A percentile compares a stretch with the other conserved stretches of the same genome.
Evolutionary conservation across 2,888 invertebrate species (phyloP).

Genomic region (Rhopalosiphum nymphaeae): DNA sequence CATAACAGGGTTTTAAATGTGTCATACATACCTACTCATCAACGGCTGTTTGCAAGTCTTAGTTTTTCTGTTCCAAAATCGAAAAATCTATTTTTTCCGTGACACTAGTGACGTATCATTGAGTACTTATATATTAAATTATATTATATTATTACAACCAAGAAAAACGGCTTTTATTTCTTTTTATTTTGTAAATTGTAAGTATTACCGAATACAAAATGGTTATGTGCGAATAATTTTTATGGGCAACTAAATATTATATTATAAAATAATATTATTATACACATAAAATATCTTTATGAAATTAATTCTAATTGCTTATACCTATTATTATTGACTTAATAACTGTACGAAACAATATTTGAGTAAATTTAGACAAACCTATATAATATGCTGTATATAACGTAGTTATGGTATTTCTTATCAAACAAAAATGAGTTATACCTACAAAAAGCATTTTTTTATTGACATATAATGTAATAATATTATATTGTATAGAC

Average conservation of each 20-base stretch:
- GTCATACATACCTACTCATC: background rate
- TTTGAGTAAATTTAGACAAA: background rate
- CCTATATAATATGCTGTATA: background rate
- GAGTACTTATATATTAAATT: background rate
- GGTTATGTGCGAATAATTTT: background rate
- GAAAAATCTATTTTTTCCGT: background rate
- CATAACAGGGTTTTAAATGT: background rate
- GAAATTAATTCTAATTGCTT: background rate
- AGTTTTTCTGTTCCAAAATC: background rate
- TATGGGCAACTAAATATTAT: background rate
- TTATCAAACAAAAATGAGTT: background rate
- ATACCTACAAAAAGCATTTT: background rate
- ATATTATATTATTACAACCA: background rate
- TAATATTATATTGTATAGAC: background rate
- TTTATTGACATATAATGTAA: background rate
- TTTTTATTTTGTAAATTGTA: background rate
- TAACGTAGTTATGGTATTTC: background rate
- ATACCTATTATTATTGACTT: background rate
- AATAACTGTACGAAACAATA: background rate
- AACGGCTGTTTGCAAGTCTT: background rate
- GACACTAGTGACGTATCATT: background rate
- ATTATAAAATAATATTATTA: background rate
- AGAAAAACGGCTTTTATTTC: background rate
- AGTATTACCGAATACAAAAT: background rate
- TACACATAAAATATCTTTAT: background rate